phyloP scores from a whole-genome alignment of 2,797 vertebrate species.

The Neomorphus geoffroyi region DNA sequence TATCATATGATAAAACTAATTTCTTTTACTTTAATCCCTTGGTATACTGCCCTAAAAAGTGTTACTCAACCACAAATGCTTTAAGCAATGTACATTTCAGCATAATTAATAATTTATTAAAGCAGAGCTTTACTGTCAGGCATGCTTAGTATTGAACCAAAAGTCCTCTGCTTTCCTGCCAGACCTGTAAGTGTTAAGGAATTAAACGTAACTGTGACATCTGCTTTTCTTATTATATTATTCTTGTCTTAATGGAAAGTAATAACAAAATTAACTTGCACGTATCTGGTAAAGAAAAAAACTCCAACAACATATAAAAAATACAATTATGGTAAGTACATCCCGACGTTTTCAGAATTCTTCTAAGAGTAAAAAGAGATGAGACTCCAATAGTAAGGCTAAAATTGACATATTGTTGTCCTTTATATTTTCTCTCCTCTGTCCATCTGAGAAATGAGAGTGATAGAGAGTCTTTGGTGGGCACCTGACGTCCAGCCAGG shows the following conservation, averaged over 20 bases:
- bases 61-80: neutral
- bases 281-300: neutral
- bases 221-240: slow-evolving; percentile 50
- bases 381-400: neutral
- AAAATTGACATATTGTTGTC: neutral
- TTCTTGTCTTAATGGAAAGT: slow-evolving; percentile 49
- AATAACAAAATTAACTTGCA: neutral
- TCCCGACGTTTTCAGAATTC: neutral
- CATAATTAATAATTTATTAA: slow-evolving; percentile 67
- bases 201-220: slow-evolving; percentile 30
- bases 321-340: neutral
- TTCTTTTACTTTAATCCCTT: neutral
- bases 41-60: neutral
- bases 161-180: neutral
- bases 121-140: slow-evolving; percentile 29
- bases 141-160: neutral
- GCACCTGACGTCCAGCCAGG: too few species aligned
- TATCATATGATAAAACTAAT: neutral
- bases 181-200: slow-evolving; percentile 7
- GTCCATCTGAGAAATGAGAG: too few species aligned
- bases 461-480: too few species aligned
- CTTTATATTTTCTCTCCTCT: too few species aligned
- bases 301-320: neutral
- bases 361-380: neutral
- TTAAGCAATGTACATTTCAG: slow-evolving; percentile 41